phyloP scores from a whole-genome alignment of 2,797 vertebrate species.

The Syngnathus acus region DNA sequence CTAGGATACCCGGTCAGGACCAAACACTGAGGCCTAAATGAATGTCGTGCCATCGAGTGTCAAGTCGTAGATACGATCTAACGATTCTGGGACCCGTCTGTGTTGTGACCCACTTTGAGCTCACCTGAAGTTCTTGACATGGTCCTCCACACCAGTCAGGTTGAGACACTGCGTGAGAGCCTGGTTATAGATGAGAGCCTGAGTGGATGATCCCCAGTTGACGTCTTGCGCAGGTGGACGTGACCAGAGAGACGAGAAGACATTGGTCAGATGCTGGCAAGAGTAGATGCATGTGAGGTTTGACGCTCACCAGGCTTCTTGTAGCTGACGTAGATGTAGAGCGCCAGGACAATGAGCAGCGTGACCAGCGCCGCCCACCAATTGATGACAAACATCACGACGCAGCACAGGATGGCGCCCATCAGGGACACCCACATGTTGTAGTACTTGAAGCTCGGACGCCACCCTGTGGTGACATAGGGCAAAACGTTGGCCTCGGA shows the following conservation, averaged over 20 bases:
- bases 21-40: slow-evolving; percentile 85
- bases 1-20: slow-evolving; percentile 87
- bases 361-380: slow-evolving; percentile 95
- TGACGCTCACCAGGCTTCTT: slow-evolving; percentile 70
- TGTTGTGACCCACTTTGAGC: slow-evolving; percentile 1
- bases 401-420: slow-evolving; percentile 87
- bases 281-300: background rate
- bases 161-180: slow-evolving; percentile 87
- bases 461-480: slow-evolving; percentile 76
- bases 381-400: slow-evolving; percentile 97
- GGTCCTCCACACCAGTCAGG: slow-evolving; percentile 90
- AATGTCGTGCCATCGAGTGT: background rate
- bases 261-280: background rate
- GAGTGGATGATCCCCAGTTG: slow-evolving; percentile 96
- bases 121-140: slow-evolving; percentile 87
- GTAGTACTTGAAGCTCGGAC: slow-evolving; percentile 95
- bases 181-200: slow-evolving; percentile 91
- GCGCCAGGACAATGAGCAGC: slow-evolving; percentile 87
- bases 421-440: slow-evolving; percentile 96
- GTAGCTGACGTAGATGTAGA: slow-evolving; percentile 96
- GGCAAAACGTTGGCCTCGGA: background rate
- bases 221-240: slow-evolving; percentile 71
- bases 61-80: background rate
- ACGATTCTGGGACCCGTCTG: background rate
- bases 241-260: background rate